Conservation (phyloP, 2,797 vertebrate species). For the Characodon lateralis region DNA sequence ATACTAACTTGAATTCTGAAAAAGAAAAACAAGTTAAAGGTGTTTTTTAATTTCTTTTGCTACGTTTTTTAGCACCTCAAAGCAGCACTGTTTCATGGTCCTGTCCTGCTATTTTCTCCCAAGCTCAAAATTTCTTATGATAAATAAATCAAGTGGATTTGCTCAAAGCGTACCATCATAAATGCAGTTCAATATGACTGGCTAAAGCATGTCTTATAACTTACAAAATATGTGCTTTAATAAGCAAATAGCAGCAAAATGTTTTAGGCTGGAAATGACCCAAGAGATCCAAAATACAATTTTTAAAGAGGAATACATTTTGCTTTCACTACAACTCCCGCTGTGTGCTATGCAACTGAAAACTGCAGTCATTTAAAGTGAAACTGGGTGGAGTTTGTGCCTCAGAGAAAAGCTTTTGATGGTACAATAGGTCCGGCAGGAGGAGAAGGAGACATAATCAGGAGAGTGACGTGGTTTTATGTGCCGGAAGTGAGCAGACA, state of each 20-base stretch:
- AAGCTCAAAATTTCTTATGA: conserved; percentile 15
- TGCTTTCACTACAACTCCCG: conserved; percentile 19
- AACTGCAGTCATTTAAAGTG: conserved; percentile 50
- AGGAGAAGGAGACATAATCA: conserved; percentile 37
- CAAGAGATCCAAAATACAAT: conserved; percentile 13
- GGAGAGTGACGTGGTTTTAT: conserved; percentile 22
- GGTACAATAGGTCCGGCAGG: conserved; percentile 54
- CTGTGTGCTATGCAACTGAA: conserved; percentile 70
- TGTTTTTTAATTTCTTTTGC: neutral
- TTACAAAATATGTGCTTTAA: conserved; percentile 29
- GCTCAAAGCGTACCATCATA: neutral
- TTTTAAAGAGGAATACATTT: conserved; percentile 23
- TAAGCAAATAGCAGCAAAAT: conserved; percentile 21
- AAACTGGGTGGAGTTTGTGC: conserved; percentile 40
- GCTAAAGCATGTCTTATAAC: conserved; percentile 14
- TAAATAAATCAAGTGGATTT: conserved; percentile 14
- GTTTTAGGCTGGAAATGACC: conserved; percentile 11
- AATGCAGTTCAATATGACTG: conserved; percentile 20
- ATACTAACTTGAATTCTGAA: neutral
- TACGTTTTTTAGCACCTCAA: conserved; percentile 21
- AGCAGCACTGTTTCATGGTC: conserved; percentile 11
- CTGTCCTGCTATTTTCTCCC: conserved; percentile 9
- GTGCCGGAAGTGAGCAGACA: conserved; percentile 39
- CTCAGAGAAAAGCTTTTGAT: conserved; percentile 57
- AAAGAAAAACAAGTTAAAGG: neutral